Percentiles rank a stretch among this genome's conserved stretches.
Evolutionary conservation across 2,113 vertebrate species (phyloP).

Genomic region (Neomonachus schauinslandi): DNA sequence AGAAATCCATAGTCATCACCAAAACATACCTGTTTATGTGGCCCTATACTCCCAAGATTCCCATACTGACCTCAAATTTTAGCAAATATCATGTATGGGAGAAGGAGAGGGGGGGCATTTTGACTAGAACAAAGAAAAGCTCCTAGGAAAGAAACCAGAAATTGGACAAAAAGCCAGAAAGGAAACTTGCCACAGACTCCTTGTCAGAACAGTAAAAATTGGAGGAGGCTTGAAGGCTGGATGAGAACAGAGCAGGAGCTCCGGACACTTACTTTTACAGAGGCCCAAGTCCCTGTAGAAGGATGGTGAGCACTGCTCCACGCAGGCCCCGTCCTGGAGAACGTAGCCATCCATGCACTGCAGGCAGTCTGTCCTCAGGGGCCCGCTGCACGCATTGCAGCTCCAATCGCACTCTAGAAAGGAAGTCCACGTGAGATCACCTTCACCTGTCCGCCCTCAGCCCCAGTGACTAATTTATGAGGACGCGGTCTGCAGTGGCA

Average conservation of each 20-base stretch:
- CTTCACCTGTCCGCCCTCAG: neutral
- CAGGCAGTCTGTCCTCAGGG: constrained; percentile 92
- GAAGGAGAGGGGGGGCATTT: neutral
- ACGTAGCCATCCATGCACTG: constrained; percentile 95
- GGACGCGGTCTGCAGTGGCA: neutral
- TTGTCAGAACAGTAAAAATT: neutral
- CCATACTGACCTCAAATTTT: neutral
- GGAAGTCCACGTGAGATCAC: neutral
- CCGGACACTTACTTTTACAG: constrained; percentile 91
- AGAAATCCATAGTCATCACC: neutral
- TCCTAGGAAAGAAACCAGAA: constrained; percentile 5
- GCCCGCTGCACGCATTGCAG: constrained; percentile 93
- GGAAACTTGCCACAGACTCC: neutral
- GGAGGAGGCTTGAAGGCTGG: neutral
- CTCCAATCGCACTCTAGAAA: constrained; percentile 97
- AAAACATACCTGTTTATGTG: neutral
- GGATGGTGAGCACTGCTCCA: constrained; percentile 87
- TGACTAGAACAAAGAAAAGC: neutral
- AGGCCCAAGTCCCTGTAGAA: constrained; percentile 88
- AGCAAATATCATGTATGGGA: neutral
- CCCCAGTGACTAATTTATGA: neutral
- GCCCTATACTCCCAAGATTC: neutral
- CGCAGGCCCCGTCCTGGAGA: constrained; percentile 91
- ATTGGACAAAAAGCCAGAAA: neutral
- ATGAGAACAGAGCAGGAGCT: neutral